Conservation (phyloP, 2,113 vertebrate genomes). For the Sakesphorus luctuosus region DNA sequence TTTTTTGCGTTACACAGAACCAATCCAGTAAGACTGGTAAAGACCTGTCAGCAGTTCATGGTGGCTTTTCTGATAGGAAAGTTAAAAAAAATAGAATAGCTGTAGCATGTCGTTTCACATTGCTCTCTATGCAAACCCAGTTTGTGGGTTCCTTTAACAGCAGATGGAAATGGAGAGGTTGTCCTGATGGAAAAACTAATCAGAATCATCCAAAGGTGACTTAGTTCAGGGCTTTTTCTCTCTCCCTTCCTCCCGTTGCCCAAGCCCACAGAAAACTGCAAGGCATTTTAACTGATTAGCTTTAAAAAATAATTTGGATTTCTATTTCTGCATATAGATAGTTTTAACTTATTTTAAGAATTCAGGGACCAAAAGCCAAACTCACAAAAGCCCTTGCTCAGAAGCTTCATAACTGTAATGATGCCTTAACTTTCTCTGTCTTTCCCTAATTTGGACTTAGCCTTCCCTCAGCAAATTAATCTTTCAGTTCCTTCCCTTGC, state of each 20-base stretch:
- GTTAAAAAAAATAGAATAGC: not conserved
- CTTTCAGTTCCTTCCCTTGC: not conserved
- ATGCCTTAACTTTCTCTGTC: not conserved
- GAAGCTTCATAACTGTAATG: not conserved
- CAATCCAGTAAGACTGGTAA: rapidly evolving
- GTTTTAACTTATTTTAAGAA: not conserved
- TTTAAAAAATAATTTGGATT: not conserved
- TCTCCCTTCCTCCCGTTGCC: rapidly evolving
- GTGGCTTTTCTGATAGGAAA: not conserved
- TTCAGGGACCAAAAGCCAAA: not conserved
- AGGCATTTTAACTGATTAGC: not conserved
- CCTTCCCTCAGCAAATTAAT: not conserved
- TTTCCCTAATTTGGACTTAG: not conserved
- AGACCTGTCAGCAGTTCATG: not conserved
- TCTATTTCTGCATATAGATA: not conserved
- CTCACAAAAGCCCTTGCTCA: not conserved
- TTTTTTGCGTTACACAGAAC: rapidly evolving
- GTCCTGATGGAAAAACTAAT: not conserved
- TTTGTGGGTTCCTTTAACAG: not conserved
- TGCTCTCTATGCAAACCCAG: rapidly evolving
- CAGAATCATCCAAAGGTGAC: not conserved
- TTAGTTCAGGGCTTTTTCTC: not conserved
- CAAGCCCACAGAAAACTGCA: rapidly evolving
- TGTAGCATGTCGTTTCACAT: not conserved
- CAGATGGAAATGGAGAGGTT: not conserved